These are phyloP conservation scores for Schizaphis graminum DNA, from an alignment of 2,888 invertebrate species.

Conservation along the genomic window DNA sequence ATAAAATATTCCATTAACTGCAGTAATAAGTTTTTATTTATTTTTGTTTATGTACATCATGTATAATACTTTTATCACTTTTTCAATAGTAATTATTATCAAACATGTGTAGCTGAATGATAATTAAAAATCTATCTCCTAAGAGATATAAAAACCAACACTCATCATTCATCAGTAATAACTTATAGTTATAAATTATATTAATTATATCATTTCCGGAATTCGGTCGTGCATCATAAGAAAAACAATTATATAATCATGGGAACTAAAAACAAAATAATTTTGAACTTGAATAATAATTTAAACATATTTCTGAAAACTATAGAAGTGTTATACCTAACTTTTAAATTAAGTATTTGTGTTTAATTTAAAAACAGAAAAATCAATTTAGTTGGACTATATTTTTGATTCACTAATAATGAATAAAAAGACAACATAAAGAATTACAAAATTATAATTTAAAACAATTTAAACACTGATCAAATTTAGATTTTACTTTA, in stretches of 20 bases:
- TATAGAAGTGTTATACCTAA: neutral
- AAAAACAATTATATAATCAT: conserved; percentile 36
- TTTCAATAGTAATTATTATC: neutral
- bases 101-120: neutral
- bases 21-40: neutral
- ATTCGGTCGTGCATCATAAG: conserved; percentile 12
- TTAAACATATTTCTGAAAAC: neutral
- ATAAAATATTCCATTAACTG: neutral
- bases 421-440: neutral
- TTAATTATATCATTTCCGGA: conserved; percentile 45
- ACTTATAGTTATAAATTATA: neutral
- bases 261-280: conserved; percentile 38
- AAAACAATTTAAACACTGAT: neutral
- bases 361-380: neutral
- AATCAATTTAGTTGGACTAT: neutral
- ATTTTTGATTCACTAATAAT: neutral
- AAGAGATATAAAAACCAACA: conserved; percentile 22
- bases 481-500: neutral
- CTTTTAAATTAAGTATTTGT: neutral
- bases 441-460: neutral
- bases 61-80: neutral
- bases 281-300: conserved; percentile 34
- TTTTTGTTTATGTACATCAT: neutral
- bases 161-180: conserved; percentile 21
- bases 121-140: conserved; percentile 33